These are phyloP conservation scores for Cuniculus paca DNA, from an alignment of 2,797 vertebrate species.

Conservation along the genomic window DNA sequence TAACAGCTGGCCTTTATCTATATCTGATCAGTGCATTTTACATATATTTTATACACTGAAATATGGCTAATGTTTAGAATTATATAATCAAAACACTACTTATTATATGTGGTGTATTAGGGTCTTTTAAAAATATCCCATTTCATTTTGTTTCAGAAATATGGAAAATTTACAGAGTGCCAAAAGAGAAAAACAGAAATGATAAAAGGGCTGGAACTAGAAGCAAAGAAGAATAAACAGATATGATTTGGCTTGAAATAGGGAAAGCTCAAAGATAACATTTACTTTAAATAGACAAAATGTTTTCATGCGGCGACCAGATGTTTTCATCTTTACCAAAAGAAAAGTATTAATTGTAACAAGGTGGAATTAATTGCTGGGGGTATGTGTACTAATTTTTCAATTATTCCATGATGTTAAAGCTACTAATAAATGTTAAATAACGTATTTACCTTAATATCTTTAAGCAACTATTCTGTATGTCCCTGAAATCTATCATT, in stretches of 20 bases:
- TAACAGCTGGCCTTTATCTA: not conserved
- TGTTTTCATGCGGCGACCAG: slow-evolving; percentile 68
- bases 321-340: slow-evolving; percentile 68
- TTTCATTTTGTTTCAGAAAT: slow-evolving; percentile 59
- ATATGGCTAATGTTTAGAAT: slow-evolving; percentile 14
- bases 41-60: slow-evolving; percentile 15
- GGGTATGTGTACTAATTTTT: not conserved
- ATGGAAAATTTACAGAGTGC: slow-evolving; percentile 39
- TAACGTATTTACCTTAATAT: not conserved
- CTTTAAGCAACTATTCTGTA: not conserved
- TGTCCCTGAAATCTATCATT: not conserved
- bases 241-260: slow-evolving; percentile 54
- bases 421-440: slow-evolving; percentile 16
- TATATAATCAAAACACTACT: not conserved
- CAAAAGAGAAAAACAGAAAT: slow-evolving; percentile 68
- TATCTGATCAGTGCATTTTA: slow-evolving; percentile 11
- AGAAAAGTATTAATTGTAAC: slow-evolving; percentile 48
- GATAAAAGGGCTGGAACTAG: slow-evolving; percentile 59
- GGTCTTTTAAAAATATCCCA: slow-evolving; percentile 25
- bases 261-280: slow-evolving; percentile 67
- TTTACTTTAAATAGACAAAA: slow-evolving; percentile 69
- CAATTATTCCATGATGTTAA: not conserved
- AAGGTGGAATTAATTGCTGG: slow-evolving; percentile 13
- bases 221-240: slow-evolving; percentile 48
- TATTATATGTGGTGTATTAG: slow-evolving; percentile 11